phyloP scores from a whole-genome alignment of 1,140 invertebrate species.

The Camponotus floridanus region DNA sequence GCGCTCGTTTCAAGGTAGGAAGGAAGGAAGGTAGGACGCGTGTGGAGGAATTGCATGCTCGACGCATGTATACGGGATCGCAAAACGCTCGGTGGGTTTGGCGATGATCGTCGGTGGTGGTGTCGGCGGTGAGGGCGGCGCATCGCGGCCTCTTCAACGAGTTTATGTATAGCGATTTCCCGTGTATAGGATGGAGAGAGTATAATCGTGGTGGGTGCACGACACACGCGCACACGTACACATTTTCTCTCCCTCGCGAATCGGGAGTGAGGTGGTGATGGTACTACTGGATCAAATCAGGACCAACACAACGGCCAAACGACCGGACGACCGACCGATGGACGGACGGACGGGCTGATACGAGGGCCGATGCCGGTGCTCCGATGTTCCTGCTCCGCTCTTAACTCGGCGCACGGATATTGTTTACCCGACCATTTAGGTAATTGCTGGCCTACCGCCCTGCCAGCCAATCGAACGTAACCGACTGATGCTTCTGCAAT shows the following conservation, averaged over 20 bases:
- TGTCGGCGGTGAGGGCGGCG: slow-evolving; percentile 53
- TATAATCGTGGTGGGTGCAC: slow-evolving; percentile 68
- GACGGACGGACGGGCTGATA: slow-evolving; percentile 44
- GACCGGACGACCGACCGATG: slow-evolving; percentile 36
- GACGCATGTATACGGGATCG: slow-evolving; percentile 65
- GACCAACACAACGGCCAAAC: slow-evolving; percentile 50
- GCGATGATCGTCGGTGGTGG: slow-evolving; percentile 67
- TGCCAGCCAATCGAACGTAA: slow-evolving; percentile 83
- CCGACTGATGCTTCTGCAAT: slow-evolving; percentile 81
- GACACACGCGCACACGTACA: background rate
- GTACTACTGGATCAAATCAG: slow-evolving; percentile 48
- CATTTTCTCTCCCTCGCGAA: background rate
- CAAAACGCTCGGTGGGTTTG: slow-evolving; percentile 61
- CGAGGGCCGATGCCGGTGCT: slow-evolving; percentile 50
- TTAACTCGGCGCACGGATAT: slow-evolving; percentile 84
- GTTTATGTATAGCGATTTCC: slow-evolving; percentile 68
- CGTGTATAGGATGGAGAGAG: slow-evolving; percentile 45
- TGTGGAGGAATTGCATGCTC: slow-evolving; percentile 67
- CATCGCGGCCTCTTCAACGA: slow-evolving; percentile 42
- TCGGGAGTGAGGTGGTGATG: background rate
- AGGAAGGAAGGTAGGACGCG: slow-evolving; percentile 30
- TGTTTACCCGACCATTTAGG: slow-evolving; percentile 86
- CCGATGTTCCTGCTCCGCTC: slow-evolving; percentile 74
- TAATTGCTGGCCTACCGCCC: slow-evolving; percentile 85
- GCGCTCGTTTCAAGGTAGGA: slow-evolving; percentile 36